These are phyloP conservation scores for Pipistrellus pipistrellus DNA, from an alignment of 2,797 vertebrate genomes.

Conservation along the genomic window DNA sequence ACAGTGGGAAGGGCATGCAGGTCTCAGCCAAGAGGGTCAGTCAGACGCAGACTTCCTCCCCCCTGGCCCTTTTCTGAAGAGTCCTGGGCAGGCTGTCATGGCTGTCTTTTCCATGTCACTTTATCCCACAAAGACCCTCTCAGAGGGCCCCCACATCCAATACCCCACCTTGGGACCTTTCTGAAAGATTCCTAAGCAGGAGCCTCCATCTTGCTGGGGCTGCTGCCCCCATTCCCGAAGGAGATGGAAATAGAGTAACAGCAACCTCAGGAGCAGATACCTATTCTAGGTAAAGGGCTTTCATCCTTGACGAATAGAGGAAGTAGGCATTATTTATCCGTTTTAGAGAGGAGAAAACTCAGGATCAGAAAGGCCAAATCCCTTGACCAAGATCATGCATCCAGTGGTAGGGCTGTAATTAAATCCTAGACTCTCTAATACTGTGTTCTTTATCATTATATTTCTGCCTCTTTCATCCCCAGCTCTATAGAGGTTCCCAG, in stretches of 20 bases:
- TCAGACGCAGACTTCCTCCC: neutral
- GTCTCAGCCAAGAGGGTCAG: neutral
- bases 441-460: fast-evolving
- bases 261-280: neutral
- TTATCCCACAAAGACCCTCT: neutral
- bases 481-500: neutral
- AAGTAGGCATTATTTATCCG: neutral
- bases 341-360: constrained; percentile 45
- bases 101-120: neutral
- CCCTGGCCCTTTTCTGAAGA: neutral
- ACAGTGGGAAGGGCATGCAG: neutral
- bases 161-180: neutral
- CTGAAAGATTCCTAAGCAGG: neutral
- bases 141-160: neutral
- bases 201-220: fast-evolving
- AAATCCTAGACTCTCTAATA: neutral
- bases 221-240: neutral
- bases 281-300: neutral
- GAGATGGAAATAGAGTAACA: neutral
- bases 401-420: neutral
- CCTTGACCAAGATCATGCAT: neutral
- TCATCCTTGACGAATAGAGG: neutral
- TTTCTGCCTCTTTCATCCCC: neutral
- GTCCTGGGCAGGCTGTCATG: neutral
- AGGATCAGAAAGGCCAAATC: neutral